Conservation (phyloP, 1,140 invertebrate species). For the Adoxophyes honmai region DNA sequence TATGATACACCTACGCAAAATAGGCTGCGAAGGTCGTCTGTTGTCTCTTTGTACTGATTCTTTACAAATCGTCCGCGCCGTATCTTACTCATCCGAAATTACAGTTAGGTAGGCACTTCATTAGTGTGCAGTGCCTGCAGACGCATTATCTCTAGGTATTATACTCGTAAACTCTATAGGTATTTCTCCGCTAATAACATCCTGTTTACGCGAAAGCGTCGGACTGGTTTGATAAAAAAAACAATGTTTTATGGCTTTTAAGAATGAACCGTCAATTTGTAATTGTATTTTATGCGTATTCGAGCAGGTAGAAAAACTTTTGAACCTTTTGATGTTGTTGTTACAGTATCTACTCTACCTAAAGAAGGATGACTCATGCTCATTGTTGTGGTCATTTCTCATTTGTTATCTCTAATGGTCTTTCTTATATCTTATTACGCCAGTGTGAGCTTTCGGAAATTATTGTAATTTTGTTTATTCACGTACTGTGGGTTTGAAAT, state of each 20-base stretch:
- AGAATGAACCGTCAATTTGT: neutral
- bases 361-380: too few species aligned
- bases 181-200: neutral
- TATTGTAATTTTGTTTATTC: too few species aligned
- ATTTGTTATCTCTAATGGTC: too few species aligned
- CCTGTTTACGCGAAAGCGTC: neutral
- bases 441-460: too few species aligned
- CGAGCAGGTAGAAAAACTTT: neutral
- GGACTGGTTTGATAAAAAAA: neutral
- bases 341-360: constrained; percentile 7
- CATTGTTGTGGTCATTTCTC: too few species aligned
- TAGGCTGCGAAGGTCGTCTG: constrained; percentile 8
- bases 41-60: neutral
- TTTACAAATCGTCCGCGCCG: neutral
- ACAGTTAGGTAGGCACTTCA: neutral
- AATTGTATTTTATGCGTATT: neutral
- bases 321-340: neutral
- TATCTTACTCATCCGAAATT: neutral
- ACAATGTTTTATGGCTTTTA: neutral
- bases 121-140: neutral
- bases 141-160: neutral
- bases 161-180: neutral
- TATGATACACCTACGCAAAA: constrained; percentile 1
- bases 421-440: too few species aligned
- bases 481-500: too few species aligned